Evolutionary conservation across 2,888 invertebrate species (phyloP).

Genomic region (Brachylomia viminalis): DNA sequence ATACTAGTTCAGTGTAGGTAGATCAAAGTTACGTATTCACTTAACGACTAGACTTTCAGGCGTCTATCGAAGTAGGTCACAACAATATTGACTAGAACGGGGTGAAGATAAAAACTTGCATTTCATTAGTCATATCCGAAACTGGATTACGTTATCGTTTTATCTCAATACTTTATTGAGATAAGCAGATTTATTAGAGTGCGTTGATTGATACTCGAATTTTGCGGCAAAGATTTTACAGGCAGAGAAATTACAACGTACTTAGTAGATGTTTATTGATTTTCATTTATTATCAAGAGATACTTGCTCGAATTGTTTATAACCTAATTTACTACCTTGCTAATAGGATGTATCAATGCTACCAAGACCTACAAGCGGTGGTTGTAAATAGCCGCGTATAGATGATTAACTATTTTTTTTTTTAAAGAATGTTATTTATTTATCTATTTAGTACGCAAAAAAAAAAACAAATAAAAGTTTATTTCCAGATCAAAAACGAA

Average conservation of each 20-base stretch:
- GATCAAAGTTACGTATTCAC: slow-evolving; percentile 18
- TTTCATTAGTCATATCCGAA: slow-evolving; percentile 35
- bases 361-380: no score
- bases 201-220: slow-evolving; percentile 18
- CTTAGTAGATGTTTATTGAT: neutral
- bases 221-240: neutral
- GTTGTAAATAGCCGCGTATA: no score
- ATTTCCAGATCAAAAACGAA: neutral
- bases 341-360: no score
- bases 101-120: slow-evolving; percentile 33
- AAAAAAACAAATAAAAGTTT: neutral
- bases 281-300: neutral
- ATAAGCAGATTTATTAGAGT: slow-evolving; percentile 44
- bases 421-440: no score
- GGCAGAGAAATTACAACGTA: neutral
- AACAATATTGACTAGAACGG: slow-evolving; percentile 2
- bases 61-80: slow-evolving; percentile 48
- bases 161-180: slow-evolving; percentile 42
- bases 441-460: neutral
- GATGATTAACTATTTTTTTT: no score
- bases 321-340: no score
- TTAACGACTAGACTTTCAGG: slow-evolving; percentile 26
- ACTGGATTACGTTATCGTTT: slow-evolving; percentile 43
- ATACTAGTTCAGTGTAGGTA: neutral
- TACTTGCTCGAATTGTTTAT: no score